These are phyloP conservation scores for Coelopa pilipes DNA, from an alignment of 2,888 invertebrate species.

Conservation along the genomic window DNA sequence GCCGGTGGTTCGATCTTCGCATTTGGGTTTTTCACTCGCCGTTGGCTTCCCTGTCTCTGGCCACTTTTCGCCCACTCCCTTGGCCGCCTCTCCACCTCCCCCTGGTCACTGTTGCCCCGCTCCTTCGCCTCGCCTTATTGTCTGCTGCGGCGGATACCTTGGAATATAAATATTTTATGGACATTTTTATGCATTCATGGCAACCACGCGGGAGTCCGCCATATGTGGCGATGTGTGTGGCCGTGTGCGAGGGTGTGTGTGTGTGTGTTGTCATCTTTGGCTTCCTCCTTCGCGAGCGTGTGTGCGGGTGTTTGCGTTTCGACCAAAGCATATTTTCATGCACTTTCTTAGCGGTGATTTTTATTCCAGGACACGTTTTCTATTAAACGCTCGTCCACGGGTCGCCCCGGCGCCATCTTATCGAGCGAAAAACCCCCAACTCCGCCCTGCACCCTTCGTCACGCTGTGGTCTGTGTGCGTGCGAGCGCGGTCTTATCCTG, in stretches of 20 bases:
- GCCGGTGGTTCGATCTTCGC: slow-evolving; percentile 16
- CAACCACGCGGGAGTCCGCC: too few species aligned
- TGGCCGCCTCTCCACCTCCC: too few species aligned
- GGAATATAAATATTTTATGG: slow-evolving; percentile 41
- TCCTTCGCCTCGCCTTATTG: too few species aligned
- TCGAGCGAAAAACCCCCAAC: too few species aligned
- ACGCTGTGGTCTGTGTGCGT: too few species aligned
- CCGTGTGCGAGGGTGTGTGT: too few species aligned
- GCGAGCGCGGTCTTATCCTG: too few species aligned
- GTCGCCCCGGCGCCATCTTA: too few species aligned
- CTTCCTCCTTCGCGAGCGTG: slow-evolving; percentile 38
- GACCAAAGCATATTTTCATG: slow-evolving; percentile 43
- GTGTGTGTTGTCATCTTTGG: slow-evolving; percentile 16
- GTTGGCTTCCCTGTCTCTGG: too few species aligned
- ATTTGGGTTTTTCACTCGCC: too few species aligned
- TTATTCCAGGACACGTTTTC: slow-evolving; percentile 65
- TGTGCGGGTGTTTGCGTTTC: slow-evolving; percentile 17
- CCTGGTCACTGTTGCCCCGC: too few species aligned
- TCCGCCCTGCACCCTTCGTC: neutral
- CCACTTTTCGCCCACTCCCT: too few species aligned
- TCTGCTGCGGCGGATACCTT: slow-evolving; percentile 20
- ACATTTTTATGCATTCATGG: slow-evolving; percentile 42
- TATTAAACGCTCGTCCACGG: slow-evolving; percentile 52
- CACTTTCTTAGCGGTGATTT: slow-evolving; percentile 64
- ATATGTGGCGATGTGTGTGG: neutral